These are phyloP conservation scores for Sphaeramia orbicularis DNA, from an alignment of 2,797 vertebrate genomes.

Conservation along the genomic window DNA sequence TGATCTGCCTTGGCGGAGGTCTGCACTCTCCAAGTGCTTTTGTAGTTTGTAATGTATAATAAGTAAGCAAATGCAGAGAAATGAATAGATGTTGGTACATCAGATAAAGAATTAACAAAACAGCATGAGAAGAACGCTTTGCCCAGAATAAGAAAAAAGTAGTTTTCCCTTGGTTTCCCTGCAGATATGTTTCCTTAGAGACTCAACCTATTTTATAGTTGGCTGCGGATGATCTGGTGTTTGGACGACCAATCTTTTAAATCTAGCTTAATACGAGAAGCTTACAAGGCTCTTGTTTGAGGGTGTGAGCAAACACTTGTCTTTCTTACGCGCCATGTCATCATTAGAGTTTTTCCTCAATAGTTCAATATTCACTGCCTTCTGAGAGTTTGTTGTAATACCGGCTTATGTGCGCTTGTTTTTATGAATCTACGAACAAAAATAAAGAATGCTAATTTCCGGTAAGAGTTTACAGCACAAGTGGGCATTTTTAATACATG, in stretches of 20 bases:
- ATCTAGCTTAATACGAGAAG: conserved; percentile 29
- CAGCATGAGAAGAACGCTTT: too few species aligned
- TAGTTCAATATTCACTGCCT: background rate
- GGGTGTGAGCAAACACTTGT: conserved; percentile 26
- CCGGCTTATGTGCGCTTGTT: background rate
- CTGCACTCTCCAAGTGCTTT: too few species aligned
- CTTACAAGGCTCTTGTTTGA: conserved; percentile 21
- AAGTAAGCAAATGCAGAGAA: too few species aligned
- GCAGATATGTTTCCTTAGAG: background rate
- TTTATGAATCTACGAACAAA: conserved; percentile 28
- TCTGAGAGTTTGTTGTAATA: background rate
- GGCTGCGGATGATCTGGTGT: conserved; percentile 4
- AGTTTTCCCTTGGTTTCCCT: too few species aligned
- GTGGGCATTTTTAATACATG: too few species aligned
- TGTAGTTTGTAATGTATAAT: too few species aligned
- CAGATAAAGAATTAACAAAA: too few species aligned
- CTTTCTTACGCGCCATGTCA: background rate
- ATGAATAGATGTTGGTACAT: too few species aligned
- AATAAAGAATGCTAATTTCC: conserved; percentile 18
- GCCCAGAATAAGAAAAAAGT: too few species aligned
- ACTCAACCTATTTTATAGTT: conserved; percentile 1
- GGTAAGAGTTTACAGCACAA: too few species aligned
- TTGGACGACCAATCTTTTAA: conserved; percentile 19
- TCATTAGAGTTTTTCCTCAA: background rate
- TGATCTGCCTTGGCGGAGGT: too few species aligned